Evolutionary conservation across 2,797 vertebrate species (phyloP), one percentile per base, ranked within the genome.

Genomic region (Syndactyla subalaris): DNA sequence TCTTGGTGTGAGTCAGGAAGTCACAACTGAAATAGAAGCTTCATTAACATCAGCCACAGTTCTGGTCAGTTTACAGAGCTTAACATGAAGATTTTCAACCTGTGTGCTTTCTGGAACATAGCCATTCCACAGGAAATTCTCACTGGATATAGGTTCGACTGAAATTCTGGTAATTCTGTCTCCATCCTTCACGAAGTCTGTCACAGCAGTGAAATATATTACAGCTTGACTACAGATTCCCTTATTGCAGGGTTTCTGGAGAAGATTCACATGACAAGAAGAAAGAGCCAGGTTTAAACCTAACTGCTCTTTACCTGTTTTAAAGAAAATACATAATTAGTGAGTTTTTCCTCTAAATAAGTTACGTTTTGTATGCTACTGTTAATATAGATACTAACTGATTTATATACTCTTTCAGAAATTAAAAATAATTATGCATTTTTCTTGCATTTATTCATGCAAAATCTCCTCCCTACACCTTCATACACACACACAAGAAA

Each of bases 211-310:
- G 96, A 98, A 99, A 96, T 97, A 95, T 91, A 99, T 92, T 62
- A 95, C 45, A 48, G 98, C 96, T 24, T 65, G 96, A 83, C 98
- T 97, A 38, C 99, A 99, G 29, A 98, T 96, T 46, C 98, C 98
- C 0, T 97, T 96, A 15, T 43, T 91, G 88, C 99, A 99, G 55
- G 96, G 62, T 22, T 93, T 93, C 87, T 73, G 97, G 74, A 94
- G 79, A 92, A 99, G 98, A 73, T 98, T 97, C 97, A 98, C 98
- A 7, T 85, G 97, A 77, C 99, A 99, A 82, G 98, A 98, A 66
- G 99, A 99, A 92, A 99, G 97, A 21, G 97, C 98, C 97, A 99
- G 81, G 92, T 99, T 99, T 88, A 98, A 96, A 61, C 97, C 98
- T 74, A 97, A 62, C 5, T 94, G 85, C 32, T 95, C 97, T 70